phyloP scores from a whole-genome alignment of 2,797 vertebrate genomes.

The Spea hammondii region DNA sequence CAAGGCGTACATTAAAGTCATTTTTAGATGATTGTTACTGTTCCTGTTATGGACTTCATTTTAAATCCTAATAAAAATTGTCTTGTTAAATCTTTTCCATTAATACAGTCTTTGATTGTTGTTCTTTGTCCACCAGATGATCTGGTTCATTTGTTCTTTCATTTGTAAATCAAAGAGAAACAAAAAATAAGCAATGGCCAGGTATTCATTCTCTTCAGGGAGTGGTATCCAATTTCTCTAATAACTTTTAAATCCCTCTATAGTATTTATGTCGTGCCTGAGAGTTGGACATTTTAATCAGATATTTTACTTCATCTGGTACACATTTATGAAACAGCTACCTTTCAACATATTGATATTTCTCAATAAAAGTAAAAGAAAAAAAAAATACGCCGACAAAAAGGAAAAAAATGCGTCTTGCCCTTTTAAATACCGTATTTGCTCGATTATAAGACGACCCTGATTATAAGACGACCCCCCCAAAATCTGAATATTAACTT shows the following conservation, averaged over 20 bases:
- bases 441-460: no score
- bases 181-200: conserved; percentile 4
- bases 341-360: conserved; percentile 33
- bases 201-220: conserved; percentile 21
- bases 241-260: conserved; percentile 34
- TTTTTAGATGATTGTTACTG: conserved; percentile 5
- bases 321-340: conserved; percentile 36
- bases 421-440: conserved; percentile 14
- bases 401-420: conserved; percentile 10
- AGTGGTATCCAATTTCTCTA: conserved; percentile 43
- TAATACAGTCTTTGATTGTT: conserved; percentile 27
- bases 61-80: conserved; percentile 25
- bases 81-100: conserved; percentile 31
- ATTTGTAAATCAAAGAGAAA: conserved; percentile 36
- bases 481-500: no score
- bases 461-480: no score
- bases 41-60: conserved; percentile 13
- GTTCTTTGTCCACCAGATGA: conserved; percentile 28
- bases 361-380: conserved; percentile 17
- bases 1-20: neutral
- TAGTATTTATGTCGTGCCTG: conserved; percentile 28
- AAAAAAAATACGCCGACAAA: conserved; percentile 16
- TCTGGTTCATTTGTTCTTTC: conserved; percentile 21
- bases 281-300: conserved; percentile 39
- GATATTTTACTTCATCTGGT: conserved; percentile 33